Base-by-base conservation (phyloP, 1,140 invertebrate species). In the Ceratitis capitata region DNA sequence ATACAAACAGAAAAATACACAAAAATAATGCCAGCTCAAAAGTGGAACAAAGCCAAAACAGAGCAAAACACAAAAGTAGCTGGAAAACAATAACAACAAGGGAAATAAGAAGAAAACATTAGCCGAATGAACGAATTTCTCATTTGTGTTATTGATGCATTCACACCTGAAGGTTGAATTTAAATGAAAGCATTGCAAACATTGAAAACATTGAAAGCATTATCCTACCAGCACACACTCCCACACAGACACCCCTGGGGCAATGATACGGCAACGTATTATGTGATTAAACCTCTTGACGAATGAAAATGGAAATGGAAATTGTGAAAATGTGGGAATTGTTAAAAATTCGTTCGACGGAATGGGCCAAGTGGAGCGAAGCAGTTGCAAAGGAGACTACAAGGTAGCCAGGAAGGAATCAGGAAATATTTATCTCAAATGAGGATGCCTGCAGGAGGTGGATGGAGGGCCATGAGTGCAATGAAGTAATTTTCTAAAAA, bases 401-500 rank as follows among this genome's bases (percentile, higher is more conserved):
- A n/a, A n/a, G n/a, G n/a, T n/a, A n/a, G n/a, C n/a, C n/a, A n/a
- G n/a, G n/a, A n/a, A n/a, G n/a, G n/a, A n/a, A n/a, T 32, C 39
- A 74, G 64, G 39, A 74, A 74, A 7, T 45, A 61, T n/a, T 78
- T 42, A 23, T 23, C 12, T 23, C 69, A 78, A 47, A 32, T 45
- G 39, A 78, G 16, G 39, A 45, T n/a, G 26, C 9, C 3, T 39
- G 42, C 12, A 6, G 69, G 45, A 45, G n/a, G n/a, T 23, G n/a
- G 51, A n/a, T 47, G 45, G 2, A 12, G 32, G 69, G 39, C n/a
- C 19, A 26, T 12, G 35, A 45, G 23, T 7, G n/a, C 32, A 39
- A 45, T 45, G 69, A 78, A 78, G 69, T 78, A 78, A 78, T 78
- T 78, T 78, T 78, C 69, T 78, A 78, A 78, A 78, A 78, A 78